Evolutionary conservation across 2,888 invertebrate species (phyloP), one percentile per base, ranked within the genome.

Genomic region (Leucozona laternaria): DNA sequence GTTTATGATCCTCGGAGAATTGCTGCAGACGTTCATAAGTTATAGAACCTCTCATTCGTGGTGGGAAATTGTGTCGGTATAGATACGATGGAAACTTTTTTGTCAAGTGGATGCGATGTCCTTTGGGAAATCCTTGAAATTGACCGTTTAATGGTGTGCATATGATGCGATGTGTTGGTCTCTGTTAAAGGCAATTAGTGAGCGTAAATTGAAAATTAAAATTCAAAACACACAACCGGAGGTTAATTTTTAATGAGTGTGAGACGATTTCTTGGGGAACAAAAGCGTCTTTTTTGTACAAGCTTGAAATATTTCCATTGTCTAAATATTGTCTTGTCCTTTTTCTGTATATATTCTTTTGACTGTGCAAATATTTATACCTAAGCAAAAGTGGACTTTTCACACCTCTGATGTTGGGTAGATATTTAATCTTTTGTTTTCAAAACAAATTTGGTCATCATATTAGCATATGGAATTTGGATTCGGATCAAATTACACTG

Each of bases 91-190:
- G 62, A 57, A 79, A 71, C 45, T 70, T 57, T 57, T 53, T 71
- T 73, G 79, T 75, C 79, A 84, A 84, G 83, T 84, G 83, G 60
- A 57, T 79, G 20, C 4, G 7, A 17, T 79, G 48, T 62, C 73
- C 83, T 70, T 70, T 57, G 75, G 79, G 80, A 79, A 66, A 89
- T 91, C 89, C 90, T 90, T 89, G 90, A 92, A 91, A 91, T 91
- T 90, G 90, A 91, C 91, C 91, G 91, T 90, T 90, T 91, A 91
- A 92, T 91, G 90, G 89, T 88, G 73, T 31, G 75, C 83, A 62
- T 79, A 82, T 71, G 58, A 76, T 43, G 25, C 7, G 20, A 34
- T 45, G 53, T 53, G 53, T 50, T 73, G 60, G 43, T 53, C 34
- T 45, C 25, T 66, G 43, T 68, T 68, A 17, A 10, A 70, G 83